A percentile compares a stretch with the other conserved stretches of the same genome.
Evolutionary conservation across 2,113 vertebrate genomes (phyloP).

Genomic region (Gadus macrocephalus): DNA sequence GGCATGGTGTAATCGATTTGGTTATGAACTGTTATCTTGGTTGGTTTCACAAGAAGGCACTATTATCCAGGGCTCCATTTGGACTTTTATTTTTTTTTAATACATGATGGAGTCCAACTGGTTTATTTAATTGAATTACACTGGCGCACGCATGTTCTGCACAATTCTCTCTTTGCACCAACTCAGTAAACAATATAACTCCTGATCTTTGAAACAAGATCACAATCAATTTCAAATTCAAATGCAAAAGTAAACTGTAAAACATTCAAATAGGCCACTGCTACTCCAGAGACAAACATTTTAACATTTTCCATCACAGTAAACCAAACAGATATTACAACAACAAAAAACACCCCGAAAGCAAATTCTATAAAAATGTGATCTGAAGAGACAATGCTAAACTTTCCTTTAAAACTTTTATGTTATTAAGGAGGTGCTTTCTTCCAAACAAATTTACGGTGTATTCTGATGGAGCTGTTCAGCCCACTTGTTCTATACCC

Average conservation of each 20-base stretch:
- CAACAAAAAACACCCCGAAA: constrained; percentile 1
- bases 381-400: too few species aligned
- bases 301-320: neutral
- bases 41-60: constrained; percentile 1
- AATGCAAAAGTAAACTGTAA: neutral
- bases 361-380: neutral
- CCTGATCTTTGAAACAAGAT: neutral
- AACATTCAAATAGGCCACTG: constrained; percentile 5
- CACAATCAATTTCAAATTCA: neutral
- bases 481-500: too few species aligned
- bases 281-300: neutral
- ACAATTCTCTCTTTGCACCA: neutral
- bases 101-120: neutral
- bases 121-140: neutral
- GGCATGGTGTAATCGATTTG: neutral
- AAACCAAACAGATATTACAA: neutral
- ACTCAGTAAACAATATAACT: neutral
- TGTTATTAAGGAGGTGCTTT: too few species aligned
- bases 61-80: neutral
- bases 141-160: too few species aligned
- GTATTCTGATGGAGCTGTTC: too few species aligned
- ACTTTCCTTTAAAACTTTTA: too few species aligned
- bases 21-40: neutral
- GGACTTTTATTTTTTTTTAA: neutral
- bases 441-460: too few species aligned